These are phyloP conservation scores for Ichneumoninae sp. DNA, from an alignment of 2,888 invertebrate species.

Conservation along the genomic window DNA sequence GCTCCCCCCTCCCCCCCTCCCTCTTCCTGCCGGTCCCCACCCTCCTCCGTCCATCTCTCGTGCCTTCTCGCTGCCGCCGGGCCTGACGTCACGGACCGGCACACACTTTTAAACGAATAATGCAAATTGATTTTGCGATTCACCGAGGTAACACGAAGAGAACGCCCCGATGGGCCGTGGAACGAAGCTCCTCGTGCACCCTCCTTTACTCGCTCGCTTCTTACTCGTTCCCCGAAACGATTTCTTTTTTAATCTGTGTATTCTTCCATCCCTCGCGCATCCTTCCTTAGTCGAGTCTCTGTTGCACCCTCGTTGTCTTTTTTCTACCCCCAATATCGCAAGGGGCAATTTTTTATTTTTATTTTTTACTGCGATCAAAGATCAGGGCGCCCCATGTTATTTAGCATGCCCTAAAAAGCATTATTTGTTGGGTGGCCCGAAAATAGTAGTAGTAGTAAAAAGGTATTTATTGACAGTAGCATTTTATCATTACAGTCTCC, in stretches of 20 bases:
- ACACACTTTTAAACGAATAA: constrained; percentile 80
- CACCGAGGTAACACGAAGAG: constrained; percentile 65
- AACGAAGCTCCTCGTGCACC: constrained; percentile 28
- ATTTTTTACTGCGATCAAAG: background rate
- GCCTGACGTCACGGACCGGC: constrained; percentile 77
- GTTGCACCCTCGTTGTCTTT: background rate
- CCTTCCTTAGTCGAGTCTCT: constrained; percentile 15
- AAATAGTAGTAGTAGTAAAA: no score
- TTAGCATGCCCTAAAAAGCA: background rate
- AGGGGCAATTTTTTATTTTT: background rate
- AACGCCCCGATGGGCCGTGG: constrained; percentile 31
- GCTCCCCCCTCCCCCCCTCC: background rate
- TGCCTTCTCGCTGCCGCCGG: constrained; percentile 72
- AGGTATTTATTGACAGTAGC: no score
- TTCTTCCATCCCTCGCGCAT: constrained; percentile 29
- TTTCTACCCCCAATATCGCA: constrained; percentile 19
- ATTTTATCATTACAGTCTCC: no score
- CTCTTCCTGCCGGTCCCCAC: background rate
- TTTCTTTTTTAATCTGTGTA: constrained; percentile 9
- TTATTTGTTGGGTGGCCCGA: background rate
- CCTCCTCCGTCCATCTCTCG: background rate
- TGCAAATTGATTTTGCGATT: constrained; percentile 82
- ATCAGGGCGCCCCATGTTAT: background rate
- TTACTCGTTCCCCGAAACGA: background rate
- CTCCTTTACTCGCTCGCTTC: constrained; percentile 50